These are phyloP conservation scores for Trimorus sp. DNA, from an alignment of 2,888 invertebrate species.

Conservation along the genomic window DNA sequence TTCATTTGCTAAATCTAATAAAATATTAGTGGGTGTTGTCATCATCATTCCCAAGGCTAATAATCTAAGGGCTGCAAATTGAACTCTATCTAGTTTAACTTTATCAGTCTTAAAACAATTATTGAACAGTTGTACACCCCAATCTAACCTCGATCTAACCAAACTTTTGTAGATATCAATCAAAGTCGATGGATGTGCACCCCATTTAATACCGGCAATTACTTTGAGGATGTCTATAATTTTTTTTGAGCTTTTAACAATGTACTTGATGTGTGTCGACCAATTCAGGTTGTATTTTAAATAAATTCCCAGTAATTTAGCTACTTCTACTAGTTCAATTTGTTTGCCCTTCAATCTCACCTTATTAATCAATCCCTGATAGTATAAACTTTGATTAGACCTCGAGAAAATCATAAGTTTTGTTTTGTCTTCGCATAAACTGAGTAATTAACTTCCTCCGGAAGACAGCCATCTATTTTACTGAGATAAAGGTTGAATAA, in stretches of 20 bases:
- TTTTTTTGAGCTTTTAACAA: neutral
- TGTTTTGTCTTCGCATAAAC: neutral
- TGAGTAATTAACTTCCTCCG: neutral
- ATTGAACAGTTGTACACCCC: neutral
- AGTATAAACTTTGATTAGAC: neutral
- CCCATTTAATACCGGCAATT: neutral
- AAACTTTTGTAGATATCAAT: neutral
- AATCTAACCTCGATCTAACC: neutral
- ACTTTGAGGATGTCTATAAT: neutral
- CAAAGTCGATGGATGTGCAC: neutral
- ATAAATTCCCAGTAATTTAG: neutral
- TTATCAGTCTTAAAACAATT: neutral
- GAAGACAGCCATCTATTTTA: neutral
- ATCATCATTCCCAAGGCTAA: neutral
- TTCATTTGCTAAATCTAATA: neutral
- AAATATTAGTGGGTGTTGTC: neutral
- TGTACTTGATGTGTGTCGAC: neutral
- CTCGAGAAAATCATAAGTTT: neutral
- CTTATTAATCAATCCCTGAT: neutral
- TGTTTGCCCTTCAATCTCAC: neutral
- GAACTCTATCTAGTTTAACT: neutral
- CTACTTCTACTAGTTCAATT: neutral
- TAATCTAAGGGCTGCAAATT: neutral
- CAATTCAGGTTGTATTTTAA: neutral
- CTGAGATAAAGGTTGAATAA: slow-evolving; percentile 5